Evolutionary conservation across 2,888 invertebrate species (phyloP).

Genomic region (Leucoma salicis): DNA sequence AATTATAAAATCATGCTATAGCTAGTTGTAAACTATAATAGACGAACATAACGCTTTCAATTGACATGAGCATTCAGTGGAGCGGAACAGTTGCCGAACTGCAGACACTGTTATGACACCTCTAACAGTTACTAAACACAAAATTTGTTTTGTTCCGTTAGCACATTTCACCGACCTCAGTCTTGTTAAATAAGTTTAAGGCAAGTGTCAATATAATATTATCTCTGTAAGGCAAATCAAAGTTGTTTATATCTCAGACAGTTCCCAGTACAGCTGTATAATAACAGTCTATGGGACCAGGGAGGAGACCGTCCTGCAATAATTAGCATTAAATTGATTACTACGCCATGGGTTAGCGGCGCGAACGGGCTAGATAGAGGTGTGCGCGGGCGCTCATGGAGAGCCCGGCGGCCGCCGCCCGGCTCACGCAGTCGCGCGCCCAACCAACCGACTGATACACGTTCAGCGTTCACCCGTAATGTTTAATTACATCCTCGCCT

Average conservation of each 20-base stretch:
- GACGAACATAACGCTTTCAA: slow-evolving; percentile 4
- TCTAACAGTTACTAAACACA: slow-evolving; percentile 19
- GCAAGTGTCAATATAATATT: slow-evolving; percentile 21
- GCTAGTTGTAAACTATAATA: too few relatives aligned
- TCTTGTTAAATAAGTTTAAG: slow-evolving; percentile 13
- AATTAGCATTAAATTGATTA: slow-evolving; percentile 81
- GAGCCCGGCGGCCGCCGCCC: slow-evolving; percentile 21
- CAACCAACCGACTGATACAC: slow-evolving; percentile 76
- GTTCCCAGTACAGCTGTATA: slow-evolving; percentile 43
- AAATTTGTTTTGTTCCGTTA: slow-evolving; percentile 23
- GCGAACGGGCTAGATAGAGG: slow-evolving; percentile 43
- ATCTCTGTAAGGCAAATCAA: slow-evolving; percentile 25
- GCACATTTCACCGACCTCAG: slow-evolving; percentile 16
- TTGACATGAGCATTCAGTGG: slow-evolving; percentile 21
- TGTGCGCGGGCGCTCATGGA: slow-evolving; percentile 46
- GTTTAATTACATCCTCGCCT: slow-evolving; percentile 72
- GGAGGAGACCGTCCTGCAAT: slow-evolving; percentile 58
- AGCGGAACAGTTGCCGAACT: slow-evolving; percentile 56
- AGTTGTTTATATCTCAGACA: slow-evolving; percentile 29
- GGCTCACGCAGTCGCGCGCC: slow-evolving; percentile 69
- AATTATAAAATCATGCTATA: too few relatives aligned
- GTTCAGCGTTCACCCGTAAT: slow-evolving; percentile 69
- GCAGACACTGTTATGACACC: slow-evolving; percentile 53
- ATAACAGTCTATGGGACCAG: slow-evolving; percentile 51
- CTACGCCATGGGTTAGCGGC: slow-evolving; percentile 51